A percentile compares a stretch with the other conserved stretches of the same genome.
Evolutionary conservation across 2,113 vertebrate genomes (phyloP).

Genomic region (Meleagris gallopavo): DNA sequence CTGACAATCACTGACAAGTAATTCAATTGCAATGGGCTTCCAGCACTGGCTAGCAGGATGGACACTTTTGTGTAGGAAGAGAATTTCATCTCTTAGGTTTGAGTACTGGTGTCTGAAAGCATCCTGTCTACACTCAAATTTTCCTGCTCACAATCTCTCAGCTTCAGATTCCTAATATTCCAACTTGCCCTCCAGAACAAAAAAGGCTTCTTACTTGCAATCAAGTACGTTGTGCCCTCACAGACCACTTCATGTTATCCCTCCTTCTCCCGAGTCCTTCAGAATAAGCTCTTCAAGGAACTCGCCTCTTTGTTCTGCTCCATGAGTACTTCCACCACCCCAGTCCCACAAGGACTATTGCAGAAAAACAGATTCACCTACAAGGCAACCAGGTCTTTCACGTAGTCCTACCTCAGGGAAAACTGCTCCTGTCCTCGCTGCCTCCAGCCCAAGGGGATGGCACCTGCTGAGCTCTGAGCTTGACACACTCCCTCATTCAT

Average conservation of each 20-base stretch:
- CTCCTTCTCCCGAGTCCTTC: background rate
- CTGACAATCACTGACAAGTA: too few relatives aligned
- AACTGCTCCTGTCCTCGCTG: rapidly evolving
- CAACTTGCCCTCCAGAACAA: background rate
- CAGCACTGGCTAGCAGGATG: too few relatives aligned
- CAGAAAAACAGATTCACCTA: background rate
- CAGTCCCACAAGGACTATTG: background rate
- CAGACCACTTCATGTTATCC: background rate
- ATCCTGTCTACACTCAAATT: rapidly evolving
- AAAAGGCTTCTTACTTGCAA: background rate
- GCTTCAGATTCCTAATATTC: background rate
- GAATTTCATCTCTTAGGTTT: too few relatives aligned
- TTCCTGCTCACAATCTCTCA: background rate
- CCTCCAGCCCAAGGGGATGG: background rate
- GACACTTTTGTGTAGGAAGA: too few relatives aligned
- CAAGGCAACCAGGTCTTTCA: background rate
- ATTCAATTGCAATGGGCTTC: too few relatives aligned
- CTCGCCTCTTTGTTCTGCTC: rapidly evolving
- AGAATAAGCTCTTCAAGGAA: background rate
- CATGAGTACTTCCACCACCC: background rate
- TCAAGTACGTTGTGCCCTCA: rapidly evolving
- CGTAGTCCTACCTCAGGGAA: background rate
- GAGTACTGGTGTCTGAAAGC: background rate
- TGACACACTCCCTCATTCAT: background rate
- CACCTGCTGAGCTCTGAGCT: background rate